Base-by-base conservation (phyloP, 1,140 invertebrate genomes). In the Polypedilum vanderplanki region DNA sequence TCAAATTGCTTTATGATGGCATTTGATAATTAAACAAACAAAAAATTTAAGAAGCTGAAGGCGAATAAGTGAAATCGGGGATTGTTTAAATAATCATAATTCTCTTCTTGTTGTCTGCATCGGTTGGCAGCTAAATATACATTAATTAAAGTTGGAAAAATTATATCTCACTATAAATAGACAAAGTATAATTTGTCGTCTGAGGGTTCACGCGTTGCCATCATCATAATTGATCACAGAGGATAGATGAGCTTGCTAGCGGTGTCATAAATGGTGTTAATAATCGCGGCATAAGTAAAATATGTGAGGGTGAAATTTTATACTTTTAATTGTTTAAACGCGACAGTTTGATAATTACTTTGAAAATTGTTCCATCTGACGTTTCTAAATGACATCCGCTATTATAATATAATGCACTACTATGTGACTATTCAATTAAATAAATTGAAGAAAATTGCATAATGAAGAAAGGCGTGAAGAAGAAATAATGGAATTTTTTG, bases 21-120 rank as follows among this genome's bases (percentile, higher is more conserved):
- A 57, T 57, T 57, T 57, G n/a, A 57, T 57, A 57, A 57, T 57
- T 57, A 57, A 57, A 57, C 46, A 57, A 57, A 57, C 46, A 57
- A 57, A 57, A 33, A 33, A 33, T 33, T 33, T 33, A 33, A 33
- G 46, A 57, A 57, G n/a, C n/a, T n/a, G 12, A n/a, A 57, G 46
- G 46, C 46, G 46, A 57, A 57, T 15, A 57, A 57, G 46, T 57
- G 46, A 57, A 57, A 57, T 57, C 46, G 46, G 15, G 46, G n/a
- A 15, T n/a, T 57, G 46, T 57, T 57, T 57, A 57, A 57, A 57
- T 57, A 57, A 57, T 15, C n/a, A 12, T 12, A 57, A n/a, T 57
- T 57, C 12, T 57, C n/a, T 15, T 57, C 46, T 8, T 57, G 2
- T 3, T 57, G 46, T 57, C n/a, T 57, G 46, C 41, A 15, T 33